Percentiles rank a stretch among this genome's conserved stretches.
phyloP scores from a whole-genome alignment of 2,888 invertebrate genomes.

The Parnassius apollo region DNA sequence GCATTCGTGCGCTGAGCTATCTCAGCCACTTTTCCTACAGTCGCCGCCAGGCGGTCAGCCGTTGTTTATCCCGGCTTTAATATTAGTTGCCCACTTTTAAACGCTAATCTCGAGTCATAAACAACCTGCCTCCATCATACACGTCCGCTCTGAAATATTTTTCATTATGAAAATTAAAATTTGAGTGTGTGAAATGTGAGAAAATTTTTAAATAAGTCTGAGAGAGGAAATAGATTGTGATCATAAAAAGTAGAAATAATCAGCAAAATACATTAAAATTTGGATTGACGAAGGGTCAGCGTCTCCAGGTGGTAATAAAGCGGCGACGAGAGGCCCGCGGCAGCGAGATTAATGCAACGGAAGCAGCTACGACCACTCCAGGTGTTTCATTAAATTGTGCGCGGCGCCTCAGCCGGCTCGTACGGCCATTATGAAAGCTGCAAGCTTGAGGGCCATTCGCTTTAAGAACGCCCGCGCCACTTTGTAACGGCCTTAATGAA shows the following conservation, averaged over 20 bases:
- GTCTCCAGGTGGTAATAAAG: slow-evolving; percentile 32
- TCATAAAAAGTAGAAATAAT: neutral
- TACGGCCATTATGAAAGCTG: slow-evolving; percentile 77
- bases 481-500: slow-evolving; percentile 80
- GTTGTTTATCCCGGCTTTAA: slow-evolving; percentile 63
- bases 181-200: neutral
- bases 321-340: slow-evolving; percentile 34
- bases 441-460: slow-evolving; percentile 79
- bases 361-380: slow-evolving; percentile 75
- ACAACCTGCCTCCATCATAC: slow-evolving; percentile 27
- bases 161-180: slow-evolving; percentile 2
- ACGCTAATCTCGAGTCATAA: slow-evolving; percentile 34
- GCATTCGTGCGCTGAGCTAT: slow-evolving; percentile 70
- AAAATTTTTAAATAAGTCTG: no score
- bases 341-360: slow-evolving; percentile 75
- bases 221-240: no score
- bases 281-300: slow-evolving; percentile 28
- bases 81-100: slow-evolving; percentile 48
- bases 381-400: slow-evolving; percentile 79
- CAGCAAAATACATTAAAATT: neutral
- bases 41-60: slow-evolving; percentile 57
- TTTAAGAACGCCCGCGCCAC: slow-evolving; percentile 79
- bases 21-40: slow-evolving; percentile 65
- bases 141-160: slow-evolving; percentile 7
- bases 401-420: slow-evolving; percentile 72